Evolutionary conservation across 2,888 invertebrate species (phyloP), one percentile per base, ranked within the genome.

Genomic region (Lasioglossum calceatum): DNA sequence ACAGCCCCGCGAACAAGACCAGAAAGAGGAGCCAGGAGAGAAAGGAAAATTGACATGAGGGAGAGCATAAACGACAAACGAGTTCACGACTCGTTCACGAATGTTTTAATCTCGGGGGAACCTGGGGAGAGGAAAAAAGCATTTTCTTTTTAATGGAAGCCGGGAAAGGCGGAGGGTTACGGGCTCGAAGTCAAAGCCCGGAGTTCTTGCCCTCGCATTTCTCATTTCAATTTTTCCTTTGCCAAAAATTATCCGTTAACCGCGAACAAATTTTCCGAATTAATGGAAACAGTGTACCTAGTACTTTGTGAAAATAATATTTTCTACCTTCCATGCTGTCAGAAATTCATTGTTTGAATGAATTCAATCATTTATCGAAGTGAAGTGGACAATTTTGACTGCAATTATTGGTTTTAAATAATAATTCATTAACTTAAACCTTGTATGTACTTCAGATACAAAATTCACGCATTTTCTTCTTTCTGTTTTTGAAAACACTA

Each of bases 101-200:
- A 93, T 92, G 92, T 93, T 92, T 93, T 93, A 93, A 93, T 91
- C 91, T 91, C 88, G 85, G 64, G 90, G 89, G 90, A 89, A 77
- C 84, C 47, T 79, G 79, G 87, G 85, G 82, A 76, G 89, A 73
- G 87, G 81, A 83, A 86, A 83, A 88, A 89, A 87, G 87, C 91
- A 89, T 92, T 91, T 89, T 90, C 90, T 89, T 91, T 89, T 91
- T 89, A 91, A 91, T 91, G 91, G 89, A 88, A 90, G 85, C 79
- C 75, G 81, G 76, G 82, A 36, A 76, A 87, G 84, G 77, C 77
- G 81, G 81, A 86, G 86, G 86, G 87, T 82, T 79, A 77, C 81
- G 78, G 82, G 71, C 83, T 36, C 78, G 19, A 61, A 76, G 74
- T 67, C 78, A 70, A 81, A 80, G 81, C 85, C 47, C 67, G 72